Evolutionary conservation across 2,113 vertebrate genomes (phyloP).

Genomic region (Passer domesticus): DNA sequence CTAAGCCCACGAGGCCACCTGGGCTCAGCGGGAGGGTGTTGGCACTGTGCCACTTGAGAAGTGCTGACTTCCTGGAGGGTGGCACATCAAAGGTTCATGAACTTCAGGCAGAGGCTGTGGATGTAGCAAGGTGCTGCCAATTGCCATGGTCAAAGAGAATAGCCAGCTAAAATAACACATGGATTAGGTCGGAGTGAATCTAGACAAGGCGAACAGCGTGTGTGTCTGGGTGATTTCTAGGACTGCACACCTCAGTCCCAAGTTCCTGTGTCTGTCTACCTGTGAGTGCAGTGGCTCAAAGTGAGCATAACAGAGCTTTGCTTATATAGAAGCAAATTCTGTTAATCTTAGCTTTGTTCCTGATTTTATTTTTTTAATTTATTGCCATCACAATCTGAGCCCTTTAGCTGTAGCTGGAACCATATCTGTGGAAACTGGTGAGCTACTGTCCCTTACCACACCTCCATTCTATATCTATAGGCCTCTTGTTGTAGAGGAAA

Average conservation of each 20-base stretch:
- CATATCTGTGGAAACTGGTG: not conserved
- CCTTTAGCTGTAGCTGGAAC: not conserved
- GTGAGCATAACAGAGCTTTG: not conserved
- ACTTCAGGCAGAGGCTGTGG: not conserved
- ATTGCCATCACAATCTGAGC: not conserved
- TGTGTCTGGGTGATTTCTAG: constrained; percentile 17
- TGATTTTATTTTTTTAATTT: not conserved
- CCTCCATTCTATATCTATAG: not conserved
- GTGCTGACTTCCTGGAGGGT: not conserved
- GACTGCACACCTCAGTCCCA: constrained; percentile 13
- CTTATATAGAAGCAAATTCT: not conserved
- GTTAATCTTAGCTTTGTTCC: not conserved
- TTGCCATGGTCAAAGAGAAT: not conserved
- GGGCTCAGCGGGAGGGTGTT: not conserved
- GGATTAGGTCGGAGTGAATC: constrained; percentile 13
- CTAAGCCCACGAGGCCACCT: not conserved
- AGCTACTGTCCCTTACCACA: not conserved
- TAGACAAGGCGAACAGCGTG: not conserved
- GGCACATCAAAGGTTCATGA: not conserved
- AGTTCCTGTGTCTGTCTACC: constrained; percentile 3
- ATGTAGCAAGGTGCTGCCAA: not conserved
- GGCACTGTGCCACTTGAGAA: not conserved
- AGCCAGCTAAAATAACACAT: constrained; percentile 23
- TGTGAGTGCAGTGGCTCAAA: not conserved
- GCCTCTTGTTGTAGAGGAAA: not conserved